Evolutionary conservation across 2,888 invertebrate genomes (phyloP).

Genomic region (Mesorhabditis belari): DNA sequence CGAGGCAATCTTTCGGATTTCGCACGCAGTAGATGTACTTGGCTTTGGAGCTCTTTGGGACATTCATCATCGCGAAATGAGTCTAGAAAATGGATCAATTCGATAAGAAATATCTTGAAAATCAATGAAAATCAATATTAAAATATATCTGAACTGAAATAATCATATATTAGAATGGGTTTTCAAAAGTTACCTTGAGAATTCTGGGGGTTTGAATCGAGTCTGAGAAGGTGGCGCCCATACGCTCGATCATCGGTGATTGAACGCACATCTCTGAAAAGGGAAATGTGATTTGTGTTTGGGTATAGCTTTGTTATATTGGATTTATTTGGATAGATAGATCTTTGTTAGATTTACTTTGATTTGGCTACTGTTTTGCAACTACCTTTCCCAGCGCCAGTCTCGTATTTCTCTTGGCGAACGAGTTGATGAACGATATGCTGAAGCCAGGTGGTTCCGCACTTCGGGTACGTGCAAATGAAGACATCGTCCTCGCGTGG

Average conservation of each 20-base stretch:
- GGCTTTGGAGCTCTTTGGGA: conserved; percentile 39
- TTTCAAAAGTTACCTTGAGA: conserved; percentile 33
- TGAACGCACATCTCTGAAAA: conserved; percentile 44
- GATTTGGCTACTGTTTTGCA: background rate
- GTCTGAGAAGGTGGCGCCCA: conserved; percentile 46
- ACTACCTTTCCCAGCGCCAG: conserved; percentile 28
- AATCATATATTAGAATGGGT: background rate
- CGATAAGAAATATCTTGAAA: background rate
- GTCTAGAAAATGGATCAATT: conserved; percentile 11
- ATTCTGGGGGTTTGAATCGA: conserved; percentile 41
- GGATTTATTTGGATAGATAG: background rate
- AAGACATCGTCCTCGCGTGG: conserved; percentile 45
- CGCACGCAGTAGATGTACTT: conserved; percentile 51
- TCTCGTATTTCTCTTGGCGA: conserved; percentile 21
- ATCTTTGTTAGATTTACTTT: too few relatives aligned
- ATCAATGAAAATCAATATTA: background rate
- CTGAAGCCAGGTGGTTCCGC: conserved; percentile 52
- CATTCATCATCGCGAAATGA: conserved; percentile 44
- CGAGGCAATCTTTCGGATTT: conserved; percentile 51
- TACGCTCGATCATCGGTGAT: conserved; percentile 50
- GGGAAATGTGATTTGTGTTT: background rate
- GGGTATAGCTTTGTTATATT: background rate
- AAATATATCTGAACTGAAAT: background rate
- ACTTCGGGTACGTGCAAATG: conserved; percentile 52
- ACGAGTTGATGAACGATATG: conserved; percentile 49